Evolutionary conservation across 2,113 vertebrate genomes (phyloP).

Genomic region (Cephalopterus ornatus): DNA sequence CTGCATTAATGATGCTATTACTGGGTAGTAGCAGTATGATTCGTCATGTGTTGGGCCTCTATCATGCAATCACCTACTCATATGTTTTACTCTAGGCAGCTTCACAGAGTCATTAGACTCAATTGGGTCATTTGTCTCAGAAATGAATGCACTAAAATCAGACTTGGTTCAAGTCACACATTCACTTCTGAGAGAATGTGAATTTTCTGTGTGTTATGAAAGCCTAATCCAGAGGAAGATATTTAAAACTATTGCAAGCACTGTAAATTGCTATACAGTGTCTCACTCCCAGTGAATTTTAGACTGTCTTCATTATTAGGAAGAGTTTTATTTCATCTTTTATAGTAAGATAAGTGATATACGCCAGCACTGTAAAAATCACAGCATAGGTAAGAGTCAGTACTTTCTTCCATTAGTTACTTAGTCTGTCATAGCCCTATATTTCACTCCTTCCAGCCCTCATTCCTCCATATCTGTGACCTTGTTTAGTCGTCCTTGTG

Average conservation of each 20-base stretch:
- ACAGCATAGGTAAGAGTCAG: not conserved
- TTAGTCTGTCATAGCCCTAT: not conserved
- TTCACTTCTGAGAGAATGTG: not conserved
- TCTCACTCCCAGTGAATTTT: not conserved
- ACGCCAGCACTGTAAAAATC: not conserved
- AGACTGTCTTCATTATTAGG: not conserved
- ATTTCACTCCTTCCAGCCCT: not conserved
- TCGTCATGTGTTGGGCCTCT: not conserved
- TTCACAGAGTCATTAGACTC: conserved; percentile 18
- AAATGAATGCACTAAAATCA: conserved; percentile 40
- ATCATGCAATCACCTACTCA: conserved; percentile 33
- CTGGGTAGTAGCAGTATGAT: not conserved
- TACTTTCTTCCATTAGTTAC: not conserved
- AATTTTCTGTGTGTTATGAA: not conserved
- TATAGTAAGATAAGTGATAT: not conserved
- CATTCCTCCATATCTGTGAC: not conserved
- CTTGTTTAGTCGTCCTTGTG: not conserved
- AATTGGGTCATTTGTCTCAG: conserved; percentile 50
- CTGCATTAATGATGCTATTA: conserved; percentile 41
- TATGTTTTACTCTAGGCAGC: conserved; percentile 41
- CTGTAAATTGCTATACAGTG: not conserved
- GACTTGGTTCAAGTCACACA: not conserved
- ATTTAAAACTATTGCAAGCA: not conserved
- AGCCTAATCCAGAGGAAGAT: conserved; percentile 20
- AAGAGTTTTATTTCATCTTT: not conserved